Base-by-base conservation (phyloP, 2,797 vertebrate genomes). In the Balearica regulorum region DNA sequence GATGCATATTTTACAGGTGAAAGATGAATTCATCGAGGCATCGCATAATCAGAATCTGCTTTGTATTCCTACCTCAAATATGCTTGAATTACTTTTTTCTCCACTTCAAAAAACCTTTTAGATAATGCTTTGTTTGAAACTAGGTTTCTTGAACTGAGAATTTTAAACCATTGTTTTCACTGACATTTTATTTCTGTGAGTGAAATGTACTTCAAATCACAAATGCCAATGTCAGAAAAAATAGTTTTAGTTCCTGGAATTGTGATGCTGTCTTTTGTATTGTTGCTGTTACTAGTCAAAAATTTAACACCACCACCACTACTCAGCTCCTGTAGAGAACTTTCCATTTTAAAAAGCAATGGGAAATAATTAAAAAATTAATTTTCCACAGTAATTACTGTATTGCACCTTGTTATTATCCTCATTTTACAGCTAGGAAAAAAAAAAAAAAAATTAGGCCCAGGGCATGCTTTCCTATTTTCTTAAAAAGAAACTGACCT, bases 21-120 rank as follows among this genome's bases (percentile, higher is more conserved):
- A 70, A 83, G 61, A 28, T 76, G 41, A 88, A 76, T 70, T 92
- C 79, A 58, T 46, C 48, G n/a, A 78, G 7, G 35, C 33, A 49
- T 65, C 43, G 53, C 21, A 16, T 64, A 90, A 86, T 87, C 81
- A 78, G 72, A 81, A 87, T 77, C 44, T 93, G 26, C 37, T 93
- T 94, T 87, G 28, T 80, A 64, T 79, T 96, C 68, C 48, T 80
- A 44, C 44, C 60, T 70, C 81, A 87, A 58, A 90, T 61, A 39
- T 12, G 15, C 44, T 87, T 81, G 41, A 94, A 60, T 93, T 87
- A 71, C 41, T 89, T 90, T 66, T 33, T 33, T 71, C 73, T 70
- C 87, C 51, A 39, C 80, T 75, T 82, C 77, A 61, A 37, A 96
- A 96, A 84, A 61, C 4, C 24, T 93, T 95, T 90, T 77, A 69